Percentiles rank a stretch among this genome's conserved stretches.
phyloP scores from a whole-genome alignment of 1,140 invertebrate genomes.

The Drosophila equinoxialis region DNA sequence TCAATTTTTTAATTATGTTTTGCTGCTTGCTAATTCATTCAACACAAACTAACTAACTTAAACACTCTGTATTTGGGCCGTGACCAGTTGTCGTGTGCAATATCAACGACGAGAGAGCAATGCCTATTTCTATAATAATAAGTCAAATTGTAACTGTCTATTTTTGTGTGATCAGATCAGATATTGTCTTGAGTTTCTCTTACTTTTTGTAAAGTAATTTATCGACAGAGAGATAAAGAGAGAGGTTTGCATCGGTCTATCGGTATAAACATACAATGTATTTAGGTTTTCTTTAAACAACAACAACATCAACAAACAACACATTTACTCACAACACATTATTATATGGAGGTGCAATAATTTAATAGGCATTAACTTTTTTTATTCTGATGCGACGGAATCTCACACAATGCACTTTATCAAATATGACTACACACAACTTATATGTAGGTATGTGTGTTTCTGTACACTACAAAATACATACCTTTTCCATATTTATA shows the following conservation, averaged over 20 bases:
- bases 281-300: conserved; percentile 10
- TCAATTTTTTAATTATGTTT: conserved; percentile 37
- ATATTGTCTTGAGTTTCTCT: not conserved
- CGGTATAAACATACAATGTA: not conserved
- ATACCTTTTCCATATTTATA: conserved; percentile 21
- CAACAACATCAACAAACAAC: too few species aligned
- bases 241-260: conserved; percentile 6
- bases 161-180: conserved; percentile 4
- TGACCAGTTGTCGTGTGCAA: conserved; percentile 36
- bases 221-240: not conserved
- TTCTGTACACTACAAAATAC: not conserved
- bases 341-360: conserved; percentile 54
- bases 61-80: conserved; percentile 30
- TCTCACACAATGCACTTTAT: conserved; percentile 56
- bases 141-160: conserved; percentile 1
- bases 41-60: conserved; percentile 16
- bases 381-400: conserved; percentile 50
- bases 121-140: conserved; percentile 4
- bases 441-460: not conserved
- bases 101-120: conserved; percentile 4
- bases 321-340: not conserved
- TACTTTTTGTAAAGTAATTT: conserved; percentile 7
- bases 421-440: conserved; percentile 24
- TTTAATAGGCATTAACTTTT: conserved; percentile 42
- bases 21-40: conserved; percentile 36